These are phyloP conservation scores for Thalassoma bifasciatum DNA, from an alignment of 2,113 vertebrate species.

Conservation along the genomic window DNA sequence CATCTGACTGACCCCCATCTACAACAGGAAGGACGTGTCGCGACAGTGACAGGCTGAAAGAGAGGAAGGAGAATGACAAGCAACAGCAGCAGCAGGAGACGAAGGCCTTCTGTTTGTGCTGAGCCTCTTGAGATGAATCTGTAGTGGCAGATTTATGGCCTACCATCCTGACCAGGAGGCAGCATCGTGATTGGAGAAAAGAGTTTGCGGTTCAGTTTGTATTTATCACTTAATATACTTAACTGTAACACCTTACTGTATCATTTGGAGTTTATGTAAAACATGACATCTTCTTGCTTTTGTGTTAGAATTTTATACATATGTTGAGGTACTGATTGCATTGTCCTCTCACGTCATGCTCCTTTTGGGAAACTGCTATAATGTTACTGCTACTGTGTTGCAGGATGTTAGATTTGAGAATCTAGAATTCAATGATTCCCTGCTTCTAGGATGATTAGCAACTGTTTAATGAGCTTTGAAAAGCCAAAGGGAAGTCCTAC, in stretches of 20 bases:
- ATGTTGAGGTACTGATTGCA: no score
- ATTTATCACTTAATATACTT: not conserved
- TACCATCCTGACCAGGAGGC: slow-evolving; percentile 13
- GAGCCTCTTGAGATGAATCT: slow-evolving; percentile 9
- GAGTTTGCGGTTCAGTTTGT: not conserved
- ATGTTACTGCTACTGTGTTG: no score
- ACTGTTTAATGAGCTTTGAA: no score
- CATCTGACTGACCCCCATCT: slow-evolving; percentile 18
- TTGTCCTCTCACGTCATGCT: no score
- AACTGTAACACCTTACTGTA: not conserved
- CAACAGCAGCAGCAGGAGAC: slow-evolving; percentile 31
- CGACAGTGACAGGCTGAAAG: slow-evolving; percentile 15
- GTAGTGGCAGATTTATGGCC: slow-evolving; percentile 36
- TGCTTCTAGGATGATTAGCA: no score
- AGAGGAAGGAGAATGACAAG: slow-evolving; percentile 33
- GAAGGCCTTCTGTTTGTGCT: slow-evolving; percentile 23
- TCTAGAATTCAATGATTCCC: no score
- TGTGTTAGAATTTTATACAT: no score
- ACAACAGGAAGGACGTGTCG: slow-evolving; percentile 21
- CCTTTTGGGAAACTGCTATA: no score
- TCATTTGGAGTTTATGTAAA: no score
- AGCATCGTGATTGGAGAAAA: not conserved
- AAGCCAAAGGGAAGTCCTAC: no score
- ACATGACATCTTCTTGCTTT: no score
- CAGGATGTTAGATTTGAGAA: no score